Conservation (phyloP, 1,140 invertebrate species). For the Pygmarrhopalites habei region DNA sequence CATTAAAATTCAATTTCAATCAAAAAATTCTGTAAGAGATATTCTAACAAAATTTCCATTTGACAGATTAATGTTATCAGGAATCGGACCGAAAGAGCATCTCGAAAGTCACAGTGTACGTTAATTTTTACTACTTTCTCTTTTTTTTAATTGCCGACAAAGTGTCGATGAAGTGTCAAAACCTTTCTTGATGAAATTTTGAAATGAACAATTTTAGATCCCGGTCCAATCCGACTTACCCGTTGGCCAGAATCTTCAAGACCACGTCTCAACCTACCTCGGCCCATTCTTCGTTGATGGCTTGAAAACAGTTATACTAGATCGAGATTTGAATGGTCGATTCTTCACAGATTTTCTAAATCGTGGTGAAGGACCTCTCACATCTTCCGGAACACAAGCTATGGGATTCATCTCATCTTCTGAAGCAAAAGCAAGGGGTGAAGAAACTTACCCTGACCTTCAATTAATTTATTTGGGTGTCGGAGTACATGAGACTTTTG, state of each 20-base stretch:
- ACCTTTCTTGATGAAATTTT: not conserved
- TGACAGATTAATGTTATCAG: constrained; percentile 13
- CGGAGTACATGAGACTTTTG: constrained; percentile 15
- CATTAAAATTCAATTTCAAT: no score
- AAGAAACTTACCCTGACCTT: constrained; percentile 23
- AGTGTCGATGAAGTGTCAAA: not conserved
- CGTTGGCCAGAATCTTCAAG: constrained; percentile 20
- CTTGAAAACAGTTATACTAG: not conserved
- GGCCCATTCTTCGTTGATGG: constrained; percentile 18
- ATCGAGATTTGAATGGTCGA: not conserved
- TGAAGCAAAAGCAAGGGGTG: constrained; percentile 19
- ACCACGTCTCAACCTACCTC: constrained; percentile 37
- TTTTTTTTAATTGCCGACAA: not conserved
- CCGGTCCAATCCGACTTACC: not conserved
- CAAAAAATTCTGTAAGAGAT: no score
- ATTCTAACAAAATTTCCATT: no score
- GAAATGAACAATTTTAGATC: constrained; percentile 12
- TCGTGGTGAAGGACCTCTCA: constrained; percentile 3
- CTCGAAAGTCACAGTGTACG: not conserved
- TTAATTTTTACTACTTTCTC: no score
- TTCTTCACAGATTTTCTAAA: not conserved
- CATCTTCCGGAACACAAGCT: not conserved
- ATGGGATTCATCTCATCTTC: constrained; percentile 3
- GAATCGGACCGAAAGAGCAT: constrained; percentile 6
- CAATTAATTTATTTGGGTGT: constrained; percentile 20